Base-by-base conservation (phyloP, 1,140 invertebrate genomes). In the Saccostrea echinata region DNA sequence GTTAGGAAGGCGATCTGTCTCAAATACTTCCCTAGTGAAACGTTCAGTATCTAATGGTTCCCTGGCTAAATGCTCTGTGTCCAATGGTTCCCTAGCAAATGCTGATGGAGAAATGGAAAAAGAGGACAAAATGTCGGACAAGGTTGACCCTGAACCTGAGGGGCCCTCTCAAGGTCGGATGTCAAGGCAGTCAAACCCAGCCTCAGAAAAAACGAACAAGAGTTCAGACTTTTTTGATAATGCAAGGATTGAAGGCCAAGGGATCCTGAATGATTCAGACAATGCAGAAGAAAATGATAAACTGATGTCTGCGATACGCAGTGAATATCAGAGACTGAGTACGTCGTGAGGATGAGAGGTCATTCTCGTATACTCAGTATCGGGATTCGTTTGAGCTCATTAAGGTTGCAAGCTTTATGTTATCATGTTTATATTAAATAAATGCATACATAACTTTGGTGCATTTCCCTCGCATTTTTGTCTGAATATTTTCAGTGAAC, bases 151-250 rank as follows among this genome's bases (percentile, higher is more conserved):
- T 71, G 68, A 76, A 33, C 24, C 68, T 30, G 12, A 30, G 68
- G 68, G 8, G 0, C 68, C 68, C 9, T 76, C 68, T 33, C 81
- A 83, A 53, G 81, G 81, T 24, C 81, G 81, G 27, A 51, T 83
- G 35, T 83, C 81, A 83, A 52, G 35, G 35, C 9, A 16, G 8
- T 53, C 35, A n/a, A 83, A 53, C 24, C 35, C 51, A 30, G 81
- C 35, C 9, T 83, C 81, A 4, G 81, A 52, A 83, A 51, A 51
- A 43, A 52, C 81, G 18, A 83, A 18, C 21, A 83, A 83, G 30
- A 83, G 81, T 83, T 33, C 24, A 24, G 81, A 83, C 51, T 83
- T 83, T 53, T 83, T 83, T 53, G 81, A 83, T 24, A 83, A 83
- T 83, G 43, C n/a, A 13, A 43, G 21, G n/a, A 52, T 83, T n/a